Evolutionary conservation across 37 sponge, comb jelly and placozoan genomes (phyloP), one percentile per base, ranked within the genome.

Genomic region (Mnemiopsis leidyi): DNA sequence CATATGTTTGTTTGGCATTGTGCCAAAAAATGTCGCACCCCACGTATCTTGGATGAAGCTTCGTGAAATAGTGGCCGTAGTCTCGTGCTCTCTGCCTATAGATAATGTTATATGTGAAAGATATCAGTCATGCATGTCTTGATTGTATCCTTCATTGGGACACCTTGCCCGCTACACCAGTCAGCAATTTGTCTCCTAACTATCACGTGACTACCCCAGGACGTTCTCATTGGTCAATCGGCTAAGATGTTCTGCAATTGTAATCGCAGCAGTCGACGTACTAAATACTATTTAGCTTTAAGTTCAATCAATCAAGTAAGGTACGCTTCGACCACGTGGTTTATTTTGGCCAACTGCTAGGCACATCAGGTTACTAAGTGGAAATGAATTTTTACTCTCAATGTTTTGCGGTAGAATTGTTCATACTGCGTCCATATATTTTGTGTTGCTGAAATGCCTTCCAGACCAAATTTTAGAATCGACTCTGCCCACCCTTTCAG

Each of bases 401-500:
- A n/a, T n/a, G n/a, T n/a, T n/a, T n/a, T n/a, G n/a, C n/a, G n/a
- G n/a, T n/a, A n/a, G n/a, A n/a, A n/a, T n/a, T n/a, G n/a, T n/a
- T n/a, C n/a, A n/a, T n/a, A n/a, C n/a, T n/a, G n/a, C n/a, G 68
- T 67, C 68, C 68, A 21, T 13, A 67, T 67, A 67, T 67, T 67
- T 71, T 71, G 3, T 71, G 3, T 13, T 71, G 73, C 20, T 23
- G 79, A 13, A 33, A 77, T 77, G 79, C 79, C 79, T 13, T 77
- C 79, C 18, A 26, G 79, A 32, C 79, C 32, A 13, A 77, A 28
- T 33, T 77, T 77, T 77, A 77, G 79, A 32, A 77, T 77, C 36
- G 79, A 77, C 35, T 77, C 79, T 32, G 79, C 79, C 32, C 79
- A 77, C 32, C 79, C 79, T 34, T 34, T 77, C 18, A 77, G 79